These are phyloP conservation scores for Pelodytes ibericus DNA, from an alignment of 2,797 vertebrate species.

Conservation along the genomic window DNA sequence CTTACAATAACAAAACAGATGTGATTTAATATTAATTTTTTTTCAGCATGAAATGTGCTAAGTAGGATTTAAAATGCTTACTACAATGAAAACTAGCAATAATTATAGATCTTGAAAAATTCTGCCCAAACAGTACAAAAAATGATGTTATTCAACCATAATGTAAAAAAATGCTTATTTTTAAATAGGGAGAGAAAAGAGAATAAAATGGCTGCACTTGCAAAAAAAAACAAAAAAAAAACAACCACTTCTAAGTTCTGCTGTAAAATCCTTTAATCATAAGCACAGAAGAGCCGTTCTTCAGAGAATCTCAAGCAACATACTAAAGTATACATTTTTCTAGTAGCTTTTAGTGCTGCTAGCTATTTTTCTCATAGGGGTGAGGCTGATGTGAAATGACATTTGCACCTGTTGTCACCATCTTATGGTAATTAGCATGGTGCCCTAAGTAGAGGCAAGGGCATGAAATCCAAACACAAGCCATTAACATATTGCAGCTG, in stretches of 20 bases:
- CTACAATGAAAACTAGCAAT: slow-evolving; percentile 42
- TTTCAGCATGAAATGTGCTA: slow-evolving; percentile 45
- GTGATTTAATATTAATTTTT: slow-evolving; percentile 30
- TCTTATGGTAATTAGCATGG: slow-evolving; percentile 80
- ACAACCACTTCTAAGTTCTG: slow-evolving; percentile 61
- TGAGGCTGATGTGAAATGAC: slow-evolving; percentile 77
- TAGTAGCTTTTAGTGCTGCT: slow-evolving; percentile 70
- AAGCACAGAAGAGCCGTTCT: slow-evolving; percentile 70
- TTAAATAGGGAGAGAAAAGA: slow-evolving; percentile 62
- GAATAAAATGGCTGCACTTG: slow-evolving; percentile 71
- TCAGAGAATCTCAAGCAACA: slow-evolving; percentile 72
- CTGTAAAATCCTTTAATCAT: slow-evolving; percentile 72
- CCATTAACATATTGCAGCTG: slow-evolving; percentile 85
- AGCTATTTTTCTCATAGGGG: slow-evolving; percentile 69
- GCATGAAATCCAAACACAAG: slow-evolving; percentile 75
- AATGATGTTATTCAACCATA: slow-evolving; percentile 63
- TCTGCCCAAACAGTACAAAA: slow-evolving; percentile 64
- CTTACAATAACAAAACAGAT: slow-evolving; percentile 22
- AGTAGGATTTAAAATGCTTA: slow-evolving; percentile 50
- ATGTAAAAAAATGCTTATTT: slow-evolving; percentile 71
- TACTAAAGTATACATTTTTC: slow-evolving; percentile 76
- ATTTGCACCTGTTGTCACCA: slow-evolving; percentile 82
- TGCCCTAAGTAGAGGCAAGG: slow-evolving; percentile 77
- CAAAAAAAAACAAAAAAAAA: too few relatives aligned
- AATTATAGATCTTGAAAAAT: slow-evolving; percentile 58